Base-by-base conservation (phyloP, 2,888 invertebrate genomes). In the Dusona sp. region DNA sequence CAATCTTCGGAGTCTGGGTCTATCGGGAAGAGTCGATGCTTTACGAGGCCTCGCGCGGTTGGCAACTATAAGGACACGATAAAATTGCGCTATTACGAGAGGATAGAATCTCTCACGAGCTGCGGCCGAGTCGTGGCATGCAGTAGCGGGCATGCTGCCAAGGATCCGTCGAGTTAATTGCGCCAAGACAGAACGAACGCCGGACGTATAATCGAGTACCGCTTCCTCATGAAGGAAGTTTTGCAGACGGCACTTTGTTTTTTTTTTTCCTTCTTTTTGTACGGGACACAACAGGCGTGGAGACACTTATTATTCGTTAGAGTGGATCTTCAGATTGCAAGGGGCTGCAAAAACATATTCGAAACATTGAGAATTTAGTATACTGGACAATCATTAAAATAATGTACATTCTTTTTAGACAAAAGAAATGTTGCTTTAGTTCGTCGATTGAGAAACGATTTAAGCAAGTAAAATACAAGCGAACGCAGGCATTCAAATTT, bases 81-180 rank as follows among this genome's bases (percentile, higher is more conserved):
- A 84, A 81, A 84, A 81, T 84, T 54, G 83, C 74, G 33, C 68
- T 72, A 80, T 79, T 75, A 75, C 78, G 82, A 80, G 77, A 81
- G 75, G 73, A 79, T 67, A 73, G 77, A 88, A 77, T 61, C 86
- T 61, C 45, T 61, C 57, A 61, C 57, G 57, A 61, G 57, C 29
- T 61, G 51, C 45, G 64, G 42, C 42, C 80, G 78, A 80, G 65
- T 75, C 54, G 68, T 65, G 65, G 33, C 75, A 61, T 61, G 57
- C 57, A 67, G 80, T 78, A 79, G 83, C 77, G 64, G 88, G 87
- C 88, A 87, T 64, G 68, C 68, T 86, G 88, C 88, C 88, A 88
- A 89, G 75, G 79, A 70, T 74, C 83, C 85, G 67, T 77, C 75
- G 85, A 83, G 88, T 82, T 89, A 89, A 88, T 89, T 89, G 84